Evolutionary conservation across 2,113 vertebrate genomes (phyloP).

Genomic region (Cathartes aura): DNA sequence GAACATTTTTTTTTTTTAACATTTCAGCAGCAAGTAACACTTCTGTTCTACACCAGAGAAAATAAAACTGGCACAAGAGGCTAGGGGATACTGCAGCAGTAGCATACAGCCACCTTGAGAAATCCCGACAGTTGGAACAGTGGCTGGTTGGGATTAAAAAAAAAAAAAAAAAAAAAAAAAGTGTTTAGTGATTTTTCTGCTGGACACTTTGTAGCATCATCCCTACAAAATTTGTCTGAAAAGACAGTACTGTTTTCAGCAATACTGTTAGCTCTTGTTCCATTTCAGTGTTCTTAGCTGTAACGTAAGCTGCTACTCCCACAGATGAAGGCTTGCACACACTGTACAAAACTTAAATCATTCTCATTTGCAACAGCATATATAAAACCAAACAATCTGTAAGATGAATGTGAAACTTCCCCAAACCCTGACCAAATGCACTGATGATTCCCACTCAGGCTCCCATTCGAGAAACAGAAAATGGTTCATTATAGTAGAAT

Average conservation of each 20-base stretch:
- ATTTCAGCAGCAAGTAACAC: neutral
- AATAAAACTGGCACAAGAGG: slow-evolving; percentile 48
- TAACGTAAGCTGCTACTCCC: neutral
- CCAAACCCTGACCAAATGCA: neutral
- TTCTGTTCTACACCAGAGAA: slow-evolving; percentile 16
- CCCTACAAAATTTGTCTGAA: neutral
- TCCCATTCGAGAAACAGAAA: neutral
- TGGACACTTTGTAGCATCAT: neutral
- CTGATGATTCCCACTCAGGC: neutral
- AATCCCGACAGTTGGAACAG: neutral
- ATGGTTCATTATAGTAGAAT: neutral
- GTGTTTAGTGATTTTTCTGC: too few species aligned
- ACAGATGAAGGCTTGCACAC: neutral
- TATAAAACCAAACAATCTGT: neutral
- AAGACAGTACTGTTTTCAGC: neutral
- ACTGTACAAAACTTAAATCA: neutral
- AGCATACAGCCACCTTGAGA: neutral
- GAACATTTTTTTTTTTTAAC: neutral
- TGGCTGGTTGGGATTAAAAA: neutral
- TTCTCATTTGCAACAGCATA: neutral
- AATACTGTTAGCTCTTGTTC: neutral
- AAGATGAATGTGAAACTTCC: neutral
- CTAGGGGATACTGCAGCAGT: slow-evolving; percentile 26
- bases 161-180: neutral
- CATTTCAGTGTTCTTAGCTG: neutral